Evolutionary conservation across 2,797 vertebrate genomes (phyloP).

Genomic region (Acipenser transmontanus): DNA sequence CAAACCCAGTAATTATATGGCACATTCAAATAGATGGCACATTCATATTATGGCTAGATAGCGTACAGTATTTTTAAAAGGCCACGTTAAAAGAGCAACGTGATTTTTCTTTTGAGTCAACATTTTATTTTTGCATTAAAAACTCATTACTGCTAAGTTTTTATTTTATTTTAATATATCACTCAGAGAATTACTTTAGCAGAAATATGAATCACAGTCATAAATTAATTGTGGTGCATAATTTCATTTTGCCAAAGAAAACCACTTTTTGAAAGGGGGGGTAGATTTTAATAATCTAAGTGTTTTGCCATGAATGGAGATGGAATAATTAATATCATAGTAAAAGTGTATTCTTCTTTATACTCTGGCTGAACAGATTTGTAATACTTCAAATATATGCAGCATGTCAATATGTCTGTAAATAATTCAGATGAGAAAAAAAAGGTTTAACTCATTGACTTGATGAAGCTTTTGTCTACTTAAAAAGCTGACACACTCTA

Average conservation of each 20-base stretch:
- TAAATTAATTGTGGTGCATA: slow-evolving; percentile 60
- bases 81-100: no score
- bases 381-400: not conserved
- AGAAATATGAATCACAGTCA: slow-evolving; percentile 58
- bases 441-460: slow-evolving; percentile 66
- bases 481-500: slow-evolving; percentile 87
- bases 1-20: no score
- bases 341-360: no score
- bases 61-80: no score
- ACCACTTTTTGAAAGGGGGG: no score
- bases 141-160: slow-evolving; percentile 60
- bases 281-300: no score
- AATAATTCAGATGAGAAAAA: slow-evolving; percentile 61
- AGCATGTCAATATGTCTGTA: slow-evolving; percentile 50
- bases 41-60: no score
- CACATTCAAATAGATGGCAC: no score
- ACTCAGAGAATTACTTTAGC: slow-evolving; percentile 34
- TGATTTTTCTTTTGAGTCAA: slow-evolving; percentile 41
- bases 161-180: slow-evolving; percentile 47
- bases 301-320: no score
- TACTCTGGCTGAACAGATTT: no score
- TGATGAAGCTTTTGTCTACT: slow-evolving; percentile 72
- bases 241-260: no score
- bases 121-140: slow-evolving; percentile 70
- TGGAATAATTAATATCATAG: no score